These are phyloP conservation scores for Ophioderma brevispina DNA, from an alignment of 35 echinoderm and acorn worm genomes.

Conservation along the genomic window DNA sequence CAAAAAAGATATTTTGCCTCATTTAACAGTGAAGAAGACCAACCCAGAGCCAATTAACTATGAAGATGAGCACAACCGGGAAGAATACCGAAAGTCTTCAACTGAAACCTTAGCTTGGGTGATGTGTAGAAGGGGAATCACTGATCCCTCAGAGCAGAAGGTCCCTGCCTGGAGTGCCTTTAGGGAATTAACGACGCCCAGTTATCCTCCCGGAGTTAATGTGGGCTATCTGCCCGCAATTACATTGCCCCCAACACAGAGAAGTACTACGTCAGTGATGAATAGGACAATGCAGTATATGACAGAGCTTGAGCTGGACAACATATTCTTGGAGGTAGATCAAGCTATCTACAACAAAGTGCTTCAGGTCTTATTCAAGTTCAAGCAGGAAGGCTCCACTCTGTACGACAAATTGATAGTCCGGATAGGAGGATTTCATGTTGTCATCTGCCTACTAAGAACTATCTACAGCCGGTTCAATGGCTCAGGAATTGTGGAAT, in stretches of 20 bases:
- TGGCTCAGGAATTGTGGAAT: not conserved
- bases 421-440: not conserved
- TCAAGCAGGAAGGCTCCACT: slow-evolving; percentile 17
- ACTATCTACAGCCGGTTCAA: slow-evolving; percentile 1
- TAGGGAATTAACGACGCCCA: not conserved
- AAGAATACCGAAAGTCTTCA: not conserved
- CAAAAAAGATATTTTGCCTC: not conserved
- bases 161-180: slow-evolving; percentile 14
- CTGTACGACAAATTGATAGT: slow-evolving; percentile 8
- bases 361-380: slow-evolving; percentile 1
- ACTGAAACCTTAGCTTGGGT: not conserved
- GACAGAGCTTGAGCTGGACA: not conserved
- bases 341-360: slow-evolving; percentile 12
- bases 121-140: not conserved
- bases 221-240: slow-evolving; percentile 1
- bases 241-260: not conserved
- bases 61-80: not conserved
- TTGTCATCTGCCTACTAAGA: not conserved
- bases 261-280: not conserved
- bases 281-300: not conserved
- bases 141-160: not conserved
- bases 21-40: not conserved
- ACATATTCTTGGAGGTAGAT: not conserved
- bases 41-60: not conserved
- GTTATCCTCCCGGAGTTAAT: not conserved